Conservation (phyloP, 2,797 vertebrate genomes). For the Girardinus metallicus region DNA sequence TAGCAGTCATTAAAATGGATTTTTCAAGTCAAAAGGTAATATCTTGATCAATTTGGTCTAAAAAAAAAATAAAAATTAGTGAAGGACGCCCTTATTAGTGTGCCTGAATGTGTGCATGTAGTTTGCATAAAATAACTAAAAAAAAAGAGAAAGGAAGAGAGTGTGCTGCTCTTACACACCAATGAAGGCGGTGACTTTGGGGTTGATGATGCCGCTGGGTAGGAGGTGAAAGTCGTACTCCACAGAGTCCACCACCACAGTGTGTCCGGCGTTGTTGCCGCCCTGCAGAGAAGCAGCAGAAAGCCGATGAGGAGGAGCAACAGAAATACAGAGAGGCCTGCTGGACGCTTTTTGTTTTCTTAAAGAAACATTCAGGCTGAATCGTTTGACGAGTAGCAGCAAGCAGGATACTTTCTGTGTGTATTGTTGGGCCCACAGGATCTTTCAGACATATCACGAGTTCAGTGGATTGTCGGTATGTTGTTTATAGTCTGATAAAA, state of each 20-base stretch:
- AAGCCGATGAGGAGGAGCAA: conserved; percentile 23
- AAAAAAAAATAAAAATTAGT: conserved; percentile 7
- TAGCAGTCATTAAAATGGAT: conserved; percentile 31
- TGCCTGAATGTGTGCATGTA: not conserved
- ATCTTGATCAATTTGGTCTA: conserved; percentile 19
- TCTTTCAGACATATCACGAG: not conserved
- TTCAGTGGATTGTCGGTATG: not conserved
- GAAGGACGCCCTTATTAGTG: conserved; percentile 19
- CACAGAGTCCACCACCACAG: conserved; percentile 96
- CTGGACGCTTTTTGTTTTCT: conserved; percentile 8
- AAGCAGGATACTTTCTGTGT: conserved; percentile 15
- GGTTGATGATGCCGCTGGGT: conserved; percentile 99
- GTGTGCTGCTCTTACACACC: conserved; percentile 82
- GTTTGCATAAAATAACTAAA: not conserved
- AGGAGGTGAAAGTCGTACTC: conserved; percentile 99
- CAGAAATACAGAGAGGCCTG: conserved; percentile 14
- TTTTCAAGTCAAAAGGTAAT: conserved; percentile 18
- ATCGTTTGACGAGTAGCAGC: conserved; percentile 56
- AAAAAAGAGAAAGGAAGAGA: not conserved
- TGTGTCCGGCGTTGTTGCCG: conserved; percentile 98
- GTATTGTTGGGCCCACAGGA: not conserved
- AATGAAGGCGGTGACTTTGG: conserved; percentile 94
- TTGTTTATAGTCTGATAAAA: conserved; percentile 4
- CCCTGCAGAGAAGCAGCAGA: conserved; percentile 79
- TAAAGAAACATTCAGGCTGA: conserved; percentile 3